Percentiles rank a stretch among this genome's conserved stretches.
Conservation (phyloP, 2,888 invertebrate genomes). For the Laothoe populi region DNA sequence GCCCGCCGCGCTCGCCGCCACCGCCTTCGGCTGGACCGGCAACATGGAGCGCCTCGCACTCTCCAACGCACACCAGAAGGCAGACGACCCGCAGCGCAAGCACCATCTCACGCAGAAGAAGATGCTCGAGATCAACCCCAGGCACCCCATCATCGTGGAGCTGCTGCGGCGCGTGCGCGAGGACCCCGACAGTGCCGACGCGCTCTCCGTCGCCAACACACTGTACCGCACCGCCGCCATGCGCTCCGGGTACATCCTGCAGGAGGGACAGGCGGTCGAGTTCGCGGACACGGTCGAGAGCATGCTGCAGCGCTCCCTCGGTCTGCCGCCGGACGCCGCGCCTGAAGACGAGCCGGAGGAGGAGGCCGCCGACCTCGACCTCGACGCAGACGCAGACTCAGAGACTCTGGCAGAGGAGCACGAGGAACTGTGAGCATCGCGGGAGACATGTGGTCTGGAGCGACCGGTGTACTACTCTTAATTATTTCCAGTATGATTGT, state of each 20-base stretch:
- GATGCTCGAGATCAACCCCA: constrained; percentile 98
- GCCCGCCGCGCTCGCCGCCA: constrained; percentile 98
- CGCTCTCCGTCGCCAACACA: constrained; percentile 91
- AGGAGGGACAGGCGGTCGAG: constrained; percentile 85
- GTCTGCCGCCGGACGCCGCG: constrained; percentile 90
- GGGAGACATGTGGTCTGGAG: constrained; percentile 38
- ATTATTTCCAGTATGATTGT: constrained; percentile 18
- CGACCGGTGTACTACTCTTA: neutral
- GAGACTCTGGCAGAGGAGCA: constrained; percentile 46
- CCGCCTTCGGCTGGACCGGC: constrained; percentile 99
- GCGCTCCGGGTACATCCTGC: constrained; percentile 95
- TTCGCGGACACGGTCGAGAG: constrained; percentile 96
- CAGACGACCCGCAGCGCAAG: constrained; percentile 94
- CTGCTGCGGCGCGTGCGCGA: constrained; percentile 90
- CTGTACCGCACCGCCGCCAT: constrained; percentile 94
- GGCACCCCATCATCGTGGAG: constrained; percentile 97
- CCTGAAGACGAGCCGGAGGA: constrained; percentile 48
- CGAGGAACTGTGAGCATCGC: constrained; percentile 61
- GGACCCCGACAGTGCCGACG: constrained; percentile 37
- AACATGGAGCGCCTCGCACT: constrained; percentile 99
- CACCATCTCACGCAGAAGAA: constrained; percentile 98
- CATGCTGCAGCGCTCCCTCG: constrained; percentile 93
- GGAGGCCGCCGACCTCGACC: constrained; percentile 43
- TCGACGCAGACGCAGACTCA: constrained; percentile 35
- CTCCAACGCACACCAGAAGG: constrained; percentile 98